phyloP scores from a whole-genome alignment of 2,797 vertebrate genomes.

The Molossus molossus region DNA sequence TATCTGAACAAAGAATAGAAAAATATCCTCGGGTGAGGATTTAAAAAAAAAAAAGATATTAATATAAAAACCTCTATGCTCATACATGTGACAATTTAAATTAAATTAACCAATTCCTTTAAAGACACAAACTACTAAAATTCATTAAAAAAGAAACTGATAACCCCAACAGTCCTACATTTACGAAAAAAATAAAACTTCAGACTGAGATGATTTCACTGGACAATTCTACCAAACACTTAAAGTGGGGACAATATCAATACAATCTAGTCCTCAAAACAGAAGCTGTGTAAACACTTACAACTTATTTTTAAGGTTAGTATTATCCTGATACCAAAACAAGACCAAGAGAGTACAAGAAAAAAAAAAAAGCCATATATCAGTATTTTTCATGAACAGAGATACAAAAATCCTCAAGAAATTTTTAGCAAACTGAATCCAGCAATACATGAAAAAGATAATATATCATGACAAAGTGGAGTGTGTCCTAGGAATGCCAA shows the following conservation, averaged over 20 bases:
- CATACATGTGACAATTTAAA: background rate
- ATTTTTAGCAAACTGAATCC: background rate
- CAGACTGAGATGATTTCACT: background rate
- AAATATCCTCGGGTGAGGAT: too few species aligned
- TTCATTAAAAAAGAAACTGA: background rate
- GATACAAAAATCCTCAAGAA: conserved; percentile 10
- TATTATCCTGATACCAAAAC: background rate
- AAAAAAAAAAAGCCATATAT: background rate
- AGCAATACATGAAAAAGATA: background rate
- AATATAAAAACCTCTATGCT: background rate
- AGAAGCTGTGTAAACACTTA: conserved; percentile 3
- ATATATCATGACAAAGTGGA: background rate
- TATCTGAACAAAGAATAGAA: too few species aligned
- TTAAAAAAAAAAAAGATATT: background rate
- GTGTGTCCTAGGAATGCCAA: background rate
- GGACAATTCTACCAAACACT: background rate
- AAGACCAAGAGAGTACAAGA: background rate
- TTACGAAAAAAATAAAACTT: background rate
- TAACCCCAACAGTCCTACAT: background rate
- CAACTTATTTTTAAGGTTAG: conserved; percentile 36
- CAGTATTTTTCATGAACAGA: background rate
- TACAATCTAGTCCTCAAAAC: background rate
- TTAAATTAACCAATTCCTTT: background rate
- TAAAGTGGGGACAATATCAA: background rate
- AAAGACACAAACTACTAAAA: conserved; percentile 44